Evolutionary conservation across 2,113 vertebrate genomes (phyloP).

Genomic region (Ivindomyrus marchei): DNA sequence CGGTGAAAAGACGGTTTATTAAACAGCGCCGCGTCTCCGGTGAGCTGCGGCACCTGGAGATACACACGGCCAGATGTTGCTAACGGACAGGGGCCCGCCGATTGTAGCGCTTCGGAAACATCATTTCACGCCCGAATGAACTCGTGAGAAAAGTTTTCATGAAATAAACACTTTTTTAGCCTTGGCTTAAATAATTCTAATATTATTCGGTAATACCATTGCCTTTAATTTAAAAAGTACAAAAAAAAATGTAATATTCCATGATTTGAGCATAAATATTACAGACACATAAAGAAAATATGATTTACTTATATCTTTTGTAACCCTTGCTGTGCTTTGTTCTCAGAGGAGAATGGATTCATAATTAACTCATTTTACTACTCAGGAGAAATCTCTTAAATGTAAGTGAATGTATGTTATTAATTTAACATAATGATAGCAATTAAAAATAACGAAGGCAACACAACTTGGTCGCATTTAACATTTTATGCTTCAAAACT

Average conservation of each 20-base stretch:
- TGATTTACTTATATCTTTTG: background rate
- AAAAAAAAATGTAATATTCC: background rate
- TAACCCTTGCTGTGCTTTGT: background rate
- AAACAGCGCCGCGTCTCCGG: background rate
- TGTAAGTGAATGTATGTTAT: background rate
- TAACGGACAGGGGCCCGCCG: background rate
- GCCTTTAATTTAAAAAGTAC: background rate
- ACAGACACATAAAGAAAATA: background rate
- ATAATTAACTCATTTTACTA: background rate
- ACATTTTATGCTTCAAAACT: background rate
- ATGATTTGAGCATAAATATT: background rate
- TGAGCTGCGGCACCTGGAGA: background rate
- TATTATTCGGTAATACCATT: background rate
- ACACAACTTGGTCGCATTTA: background rate
- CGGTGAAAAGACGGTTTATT: background rate
- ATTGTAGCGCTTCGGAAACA: background rate
- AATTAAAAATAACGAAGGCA: background rate
- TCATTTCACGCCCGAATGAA: background rate
- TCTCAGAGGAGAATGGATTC: slow-evolving; percentile 4
- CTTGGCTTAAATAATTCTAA: background rate
- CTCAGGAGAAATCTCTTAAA: background rate
- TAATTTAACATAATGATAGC: background rate
- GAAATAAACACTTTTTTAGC: background rate
- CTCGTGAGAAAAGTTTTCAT: background rate
- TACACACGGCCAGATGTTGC: background rate